Evolutionary conservation across 2,888 invertebrate genomes (phyloP).

Genomic region (Drosophila prostipennis): DNA sequence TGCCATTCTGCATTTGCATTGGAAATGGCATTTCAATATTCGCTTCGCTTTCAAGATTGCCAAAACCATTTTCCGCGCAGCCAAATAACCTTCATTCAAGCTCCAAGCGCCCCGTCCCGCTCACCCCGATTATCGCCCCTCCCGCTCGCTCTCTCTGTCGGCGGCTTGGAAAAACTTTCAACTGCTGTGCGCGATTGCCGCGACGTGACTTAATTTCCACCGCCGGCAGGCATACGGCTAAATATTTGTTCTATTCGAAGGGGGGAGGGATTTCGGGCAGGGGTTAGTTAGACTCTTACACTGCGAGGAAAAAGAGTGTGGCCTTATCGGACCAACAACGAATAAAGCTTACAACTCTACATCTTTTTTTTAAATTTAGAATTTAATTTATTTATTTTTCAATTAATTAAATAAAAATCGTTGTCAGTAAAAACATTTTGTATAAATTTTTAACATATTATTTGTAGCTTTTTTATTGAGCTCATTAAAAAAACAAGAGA

Average conservation of each 20-base stretch:
- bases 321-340: too few species aligned
- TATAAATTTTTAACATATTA: too few species aligned
- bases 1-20: conserved; percentile 79
- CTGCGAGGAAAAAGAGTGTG: background rate
- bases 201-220: conserved; percentile 83
- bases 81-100: conserved; percentile 30
- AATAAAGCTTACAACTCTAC: too few species aligned
- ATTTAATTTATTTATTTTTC: too few species aligned
- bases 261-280: conserved; percentile 8
- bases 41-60: conserved; percentile 63
- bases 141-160: conserved; percentile 2
- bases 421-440: too few species aligned
- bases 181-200: conserved; percentile 81
- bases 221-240: conserved; percentile 68
- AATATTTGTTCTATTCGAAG: conserved; percentile 54
- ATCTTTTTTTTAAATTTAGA: too few species aligned
- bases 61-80: conserved; percentile 38
- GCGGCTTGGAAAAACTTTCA: conserved; percentile 43
- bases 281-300: conserved; percentile 22
- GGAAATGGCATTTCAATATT: conserved; percentile 77
- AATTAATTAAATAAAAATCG: too few species aligned
- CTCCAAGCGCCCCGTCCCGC: background rate
- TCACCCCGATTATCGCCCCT: background rate
- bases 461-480: too few species aligned
- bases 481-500: too few species aligned